These are phyloP conservation scores for Coregonus clupeaformis DNA, from an alignment of 2,113 vertebrate genomes.

Conservation along the genomic window DNA sequence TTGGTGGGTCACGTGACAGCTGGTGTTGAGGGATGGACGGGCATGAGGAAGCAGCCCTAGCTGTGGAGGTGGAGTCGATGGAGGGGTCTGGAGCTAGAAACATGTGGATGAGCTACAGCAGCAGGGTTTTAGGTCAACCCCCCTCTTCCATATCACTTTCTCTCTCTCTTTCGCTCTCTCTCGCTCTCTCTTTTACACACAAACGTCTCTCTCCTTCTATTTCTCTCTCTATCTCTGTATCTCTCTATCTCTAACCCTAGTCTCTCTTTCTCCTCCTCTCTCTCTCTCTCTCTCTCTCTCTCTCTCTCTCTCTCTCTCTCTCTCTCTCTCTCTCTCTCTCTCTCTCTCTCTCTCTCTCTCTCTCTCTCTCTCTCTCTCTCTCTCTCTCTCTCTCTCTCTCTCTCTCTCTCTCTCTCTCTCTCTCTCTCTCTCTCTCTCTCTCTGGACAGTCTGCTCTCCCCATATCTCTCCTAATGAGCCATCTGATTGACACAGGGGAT, in stretches of 20 bases:
- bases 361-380: too few relatives aligned
- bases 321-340: constrained; percentile 2
- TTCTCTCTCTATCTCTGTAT: too few relatives aligned
- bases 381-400: background rate
- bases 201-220: background rate
- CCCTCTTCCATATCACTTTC: background rate
- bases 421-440: background rate
- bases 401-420: background rate
- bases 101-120: constrained; percentile 2
- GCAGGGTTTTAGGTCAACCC: background rate
- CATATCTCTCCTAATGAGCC: constrained; percentile 14
- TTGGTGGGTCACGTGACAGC: constrained; percentile 17
- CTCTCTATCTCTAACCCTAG: background rate
- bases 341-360: background rate
- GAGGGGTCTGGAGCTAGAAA: constrained; percentile 15
- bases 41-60: constrained; percentile 34
- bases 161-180: background rate
- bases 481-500: constrained; percentile 29
- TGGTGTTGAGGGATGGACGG: constrained; percentile 21
- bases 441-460: constrained; percentile 7
- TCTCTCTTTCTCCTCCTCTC: background rate
- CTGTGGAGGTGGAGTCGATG: constrained; percentile 29
- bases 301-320: background rate
- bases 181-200: background rate
- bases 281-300: background rate